These are phyloP conservation scores for Syngnathus typhle DNA, from an alignment of 2,113 vertebrate species.

Conservation along the genomic window DNA sequence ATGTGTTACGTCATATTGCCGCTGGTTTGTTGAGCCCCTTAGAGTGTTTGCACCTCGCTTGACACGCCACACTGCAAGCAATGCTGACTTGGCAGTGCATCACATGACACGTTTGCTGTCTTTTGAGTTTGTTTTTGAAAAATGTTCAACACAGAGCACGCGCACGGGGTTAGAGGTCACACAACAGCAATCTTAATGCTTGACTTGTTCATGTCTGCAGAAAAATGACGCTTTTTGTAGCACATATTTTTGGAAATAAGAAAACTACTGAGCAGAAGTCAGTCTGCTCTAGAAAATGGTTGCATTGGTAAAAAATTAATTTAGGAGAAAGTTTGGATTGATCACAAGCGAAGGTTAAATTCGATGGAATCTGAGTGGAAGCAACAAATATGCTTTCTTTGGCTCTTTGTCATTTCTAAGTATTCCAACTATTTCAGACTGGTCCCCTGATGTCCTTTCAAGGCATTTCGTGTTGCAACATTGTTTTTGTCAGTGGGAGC, in stretches of 20 bases:
- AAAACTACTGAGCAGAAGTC: no score
- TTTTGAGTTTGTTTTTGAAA: background rate
- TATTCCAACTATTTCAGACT: slow-evolving; percentile 6
- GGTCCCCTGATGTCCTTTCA: slow-evolving; percentile 13
- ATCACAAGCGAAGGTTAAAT: no score
- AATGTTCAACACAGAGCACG: background rate
- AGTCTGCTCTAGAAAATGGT: no score
- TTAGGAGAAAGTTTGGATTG: no score
- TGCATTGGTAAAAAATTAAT: no score
- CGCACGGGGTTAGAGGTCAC: background rate
- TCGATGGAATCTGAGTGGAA: no score
- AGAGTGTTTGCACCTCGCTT: background rate
- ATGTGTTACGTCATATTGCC: slow-evolving; percentile 18
- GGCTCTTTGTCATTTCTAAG: background rate
- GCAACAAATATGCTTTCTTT: background rate
- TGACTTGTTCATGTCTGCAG: background rate
- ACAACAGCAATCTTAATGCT: background rate
- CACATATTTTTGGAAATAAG: no score
- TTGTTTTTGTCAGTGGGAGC: slow-evolving; percentile 14
- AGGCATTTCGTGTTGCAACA: slow-evolving; percentile 23
- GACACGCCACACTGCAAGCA: background rate
- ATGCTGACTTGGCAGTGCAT: background rate
- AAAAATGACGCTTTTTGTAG: background rate
- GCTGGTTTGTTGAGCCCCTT: slow-evolving; percentile 1
- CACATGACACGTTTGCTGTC: background rate